Conservation (phyloP, 2,888 invertebrate genomes). For the Steinernema scapterisci region DNA sequence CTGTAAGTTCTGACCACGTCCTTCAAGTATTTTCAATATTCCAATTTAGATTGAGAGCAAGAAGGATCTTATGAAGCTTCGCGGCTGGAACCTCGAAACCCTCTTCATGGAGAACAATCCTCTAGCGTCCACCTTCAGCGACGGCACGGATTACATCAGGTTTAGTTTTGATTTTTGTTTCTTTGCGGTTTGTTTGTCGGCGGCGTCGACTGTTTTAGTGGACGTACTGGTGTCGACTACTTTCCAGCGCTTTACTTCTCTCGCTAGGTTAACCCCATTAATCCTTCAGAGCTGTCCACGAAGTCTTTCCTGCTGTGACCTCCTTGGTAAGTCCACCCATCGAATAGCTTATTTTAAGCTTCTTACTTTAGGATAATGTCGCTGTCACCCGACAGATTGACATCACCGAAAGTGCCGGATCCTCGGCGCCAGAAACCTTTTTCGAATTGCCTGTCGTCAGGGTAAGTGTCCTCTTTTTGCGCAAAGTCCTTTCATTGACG, state of each 20-base stretch:
- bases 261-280: slow-evolving; percentile 9
- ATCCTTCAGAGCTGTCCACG: slow-evolving; percentile 57
- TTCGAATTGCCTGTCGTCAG: slow-evolving; percentile 34
- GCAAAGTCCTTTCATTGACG: background rate
- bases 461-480: slow-evolving; percentile 4
- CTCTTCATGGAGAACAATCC: slow-evolving; percentile 64
- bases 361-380: slow-evolving; percentile 32
- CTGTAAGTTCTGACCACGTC: slow-evolving; percentile 40
- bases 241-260: background rate
- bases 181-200: background rate
- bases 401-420: background rate
- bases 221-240: slow-evolving; percentile 8
- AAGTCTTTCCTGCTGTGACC: slow-evolving; percentile 54
- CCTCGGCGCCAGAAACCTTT: no score
- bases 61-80: slow-evolving; percentile 54
- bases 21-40: background rate
- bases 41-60: slow-evolving; percentile 51
- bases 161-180: slow-evolving; percentile 34
- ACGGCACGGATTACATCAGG: slow-evolving; percentile 42
- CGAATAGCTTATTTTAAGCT: background rate
- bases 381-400: slow-evolving; percentile 31
- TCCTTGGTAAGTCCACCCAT: slow-evolving; percentile 49
- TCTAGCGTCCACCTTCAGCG: slow-evolving; percentile 46
- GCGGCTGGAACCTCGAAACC: slow-evolving; percentile 53
- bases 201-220: slow-evolving; percentile 29